Evolutionary conservation across 2,113 vertebrate genomes (phyloP).

Genomic region (Pyxicephalus adspersus): DNA sequence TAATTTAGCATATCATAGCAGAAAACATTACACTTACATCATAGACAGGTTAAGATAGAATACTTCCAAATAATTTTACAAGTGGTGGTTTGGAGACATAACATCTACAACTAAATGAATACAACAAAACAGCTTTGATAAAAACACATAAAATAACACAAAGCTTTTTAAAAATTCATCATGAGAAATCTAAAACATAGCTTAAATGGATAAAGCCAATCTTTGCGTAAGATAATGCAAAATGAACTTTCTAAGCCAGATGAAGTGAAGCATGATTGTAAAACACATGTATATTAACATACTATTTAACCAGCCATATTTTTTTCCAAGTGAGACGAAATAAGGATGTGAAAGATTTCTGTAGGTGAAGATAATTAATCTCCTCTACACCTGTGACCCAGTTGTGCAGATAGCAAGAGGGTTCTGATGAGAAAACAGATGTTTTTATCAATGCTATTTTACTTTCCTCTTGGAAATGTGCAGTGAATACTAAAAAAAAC

Average conservation of each 20-base stretch:
- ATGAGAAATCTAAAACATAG: too few relatives aligned
- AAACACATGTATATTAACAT: not conserved
- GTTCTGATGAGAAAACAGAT: slow-evolving; percentile 26
- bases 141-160: too few relatives aligned
- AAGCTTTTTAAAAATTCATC: too few relatives aligned
- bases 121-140: too few relatives aligned
- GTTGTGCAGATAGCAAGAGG: slow-evolving; percentile 8
- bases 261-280: not conserved
- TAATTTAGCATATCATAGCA: not conserved
- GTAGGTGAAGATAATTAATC: slow-evolving; percentile 16
- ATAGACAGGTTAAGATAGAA: too few relatives aligned
- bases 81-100: too few relatives aligned
- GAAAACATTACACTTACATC: too few relatives aligned
- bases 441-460: slow-evolving; percentile 2
- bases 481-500: not conserved
- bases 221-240: too few relatives aligned
- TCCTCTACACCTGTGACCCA: slow-evolving; percentile 17
- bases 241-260: too few relatives aligned
- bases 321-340: not conserved
- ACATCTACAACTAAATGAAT: too few relatives aligned
- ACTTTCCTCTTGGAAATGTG: slow-evolving; percentile 4
- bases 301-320: not conserved
- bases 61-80: too few relatives aligned
- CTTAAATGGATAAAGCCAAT: too few relatives aligned
- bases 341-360: slow-evolving; percentile 1